These are phyloP conservation scores for Acanthisitta chloris DNA, from an alignment of 2,113 vertebrate species.

Conservation along the genomic window DNA sequence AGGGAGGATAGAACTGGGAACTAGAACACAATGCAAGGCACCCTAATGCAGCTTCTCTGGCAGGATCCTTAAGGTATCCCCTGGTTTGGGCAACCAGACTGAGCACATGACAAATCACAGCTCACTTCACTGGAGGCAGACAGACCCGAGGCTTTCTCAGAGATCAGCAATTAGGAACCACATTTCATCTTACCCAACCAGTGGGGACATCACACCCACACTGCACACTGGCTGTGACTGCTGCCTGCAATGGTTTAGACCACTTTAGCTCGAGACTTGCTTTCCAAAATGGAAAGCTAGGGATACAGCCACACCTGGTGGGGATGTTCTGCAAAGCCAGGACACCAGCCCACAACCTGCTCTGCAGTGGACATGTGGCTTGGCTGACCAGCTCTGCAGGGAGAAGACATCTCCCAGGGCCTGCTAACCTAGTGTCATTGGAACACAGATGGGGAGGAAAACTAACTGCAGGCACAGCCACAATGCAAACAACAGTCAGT, in stretches of 20 bases:
- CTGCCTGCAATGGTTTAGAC: neutral
- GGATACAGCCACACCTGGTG: neutral
- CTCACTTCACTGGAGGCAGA: neutral
- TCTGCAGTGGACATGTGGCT: neutral
- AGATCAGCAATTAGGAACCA: neutral
- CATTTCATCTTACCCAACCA: neutral
- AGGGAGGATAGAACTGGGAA: neutral
- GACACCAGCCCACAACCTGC: neutral
- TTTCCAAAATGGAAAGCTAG: neutral
- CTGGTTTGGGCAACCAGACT: neutral
- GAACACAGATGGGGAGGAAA: neutral
- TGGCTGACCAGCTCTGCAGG: neutral
- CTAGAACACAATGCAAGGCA: rapidly evolving
- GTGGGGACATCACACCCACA: rapidly evolving
- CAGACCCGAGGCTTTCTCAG: neutral
- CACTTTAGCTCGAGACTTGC: neutral
- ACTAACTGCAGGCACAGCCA: neutral
- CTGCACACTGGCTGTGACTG: neutral
- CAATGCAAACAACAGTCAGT: neutral
- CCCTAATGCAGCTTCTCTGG: neutral
- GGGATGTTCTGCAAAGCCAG: neutral
- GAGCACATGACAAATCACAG: rapidly evolving
- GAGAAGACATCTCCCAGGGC: neutral
- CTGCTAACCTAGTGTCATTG: neutral
- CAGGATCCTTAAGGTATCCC: neutral